Conservation (phyloP, 2,888 invertebrate species). For the Rotaria magnacalcarata region DNA sequence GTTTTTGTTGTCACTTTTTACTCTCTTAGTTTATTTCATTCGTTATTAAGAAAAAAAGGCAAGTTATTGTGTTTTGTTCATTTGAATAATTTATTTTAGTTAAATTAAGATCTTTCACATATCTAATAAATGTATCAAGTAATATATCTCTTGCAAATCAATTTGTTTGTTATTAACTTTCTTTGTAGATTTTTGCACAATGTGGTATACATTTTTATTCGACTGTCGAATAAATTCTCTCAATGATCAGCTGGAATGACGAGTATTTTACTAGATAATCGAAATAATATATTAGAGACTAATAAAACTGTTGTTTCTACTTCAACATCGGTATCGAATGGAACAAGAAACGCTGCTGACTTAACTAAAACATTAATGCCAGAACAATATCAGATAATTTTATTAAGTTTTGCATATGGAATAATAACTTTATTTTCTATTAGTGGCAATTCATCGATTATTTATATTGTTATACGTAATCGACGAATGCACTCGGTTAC, state of each 20-base stretch:
- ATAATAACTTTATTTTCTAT: slow-evolving; percentile 75
- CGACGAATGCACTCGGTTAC: slow-evolving; percentile 75
- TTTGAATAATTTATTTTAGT: too few relatives aligned
- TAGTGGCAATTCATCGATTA: slow-evolving; percentile 76
- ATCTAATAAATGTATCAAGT: too few relatives aligned
- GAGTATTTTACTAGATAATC: background rate
- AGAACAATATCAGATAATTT: slow-evolving; percentile 60
- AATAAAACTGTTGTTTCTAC: background rate
- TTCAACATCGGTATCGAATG: background rate
- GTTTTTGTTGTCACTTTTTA: too few relatives aligned
- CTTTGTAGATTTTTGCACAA: too few relatives aligned
- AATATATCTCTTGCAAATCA: too few relatives aligned
- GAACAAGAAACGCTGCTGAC: background rate
- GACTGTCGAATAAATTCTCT: background rate
- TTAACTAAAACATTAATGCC: background rate
- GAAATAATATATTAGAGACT: background rate
- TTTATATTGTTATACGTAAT: slow-evolving; percentile 74
- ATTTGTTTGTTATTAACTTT: too few relatives aligned
- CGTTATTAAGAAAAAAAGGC: too few relatives aligned
- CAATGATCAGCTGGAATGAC: background rate
- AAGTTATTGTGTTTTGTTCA: too few relatives aligned
- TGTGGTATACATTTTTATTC: too few relatives aligned
- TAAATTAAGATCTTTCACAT: too few relatives aligned
- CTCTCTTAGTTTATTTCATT: too few relatives aligned
- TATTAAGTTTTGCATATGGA: slow-evolving; percentile 75